Base-by-base conservation (phyloP, 1,140 invertebrate genomes). In the Eufriesea mexicana region DNA sequence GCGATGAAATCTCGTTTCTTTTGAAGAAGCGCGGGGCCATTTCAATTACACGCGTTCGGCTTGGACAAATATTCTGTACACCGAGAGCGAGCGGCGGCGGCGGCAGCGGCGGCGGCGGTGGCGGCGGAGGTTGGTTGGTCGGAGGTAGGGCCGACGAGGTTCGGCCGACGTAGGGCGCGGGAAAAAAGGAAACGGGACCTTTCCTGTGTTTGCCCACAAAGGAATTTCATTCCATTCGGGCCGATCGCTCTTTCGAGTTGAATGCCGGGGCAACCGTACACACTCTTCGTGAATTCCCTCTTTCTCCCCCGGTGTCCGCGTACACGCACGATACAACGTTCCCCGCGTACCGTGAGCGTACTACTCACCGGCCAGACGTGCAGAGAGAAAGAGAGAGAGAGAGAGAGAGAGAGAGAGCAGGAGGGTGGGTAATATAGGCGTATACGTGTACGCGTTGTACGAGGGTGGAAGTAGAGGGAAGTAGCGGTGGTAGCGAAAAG, bases 211-310 rank as follows among this genome's bases (percentile, higher is more conserved):
- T 82, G 67, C 49, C 62, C 62, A 80, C 83, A 87, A 88, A 87
- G 64, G 86, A 88, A 87, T 87, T 88, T 88, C 85, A 84, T 87
- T 87, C 81, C 62, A 84, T 84, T 87, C 78, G 78, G 54, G 45
- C 73, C 82, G 77, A 80, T 79, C 86, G 83, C 82, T 87, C 79
- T 88, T 74, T 70, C 72, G 68, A 70, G 62, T 66, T 66, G 72
- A 76, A 84, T 76, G 57, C 55, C 42, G 55, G 61, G 45, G 51
- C 74, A 66, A 54, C 73, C 57, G 42, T 78, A 64, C 67, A 47
- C 71, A 35, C 59, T 61, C 86, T 79, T 42, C 51, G 74, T 57
- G 76, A 74, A 84, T 87, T 78, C 83, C 51, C 64, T 61, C 51
- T 82, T 64, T 61, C n/a, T 51, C 77, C 59, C 49, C 68, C 25